Base-by-base conservation (phyloP, 2,888 invertebrate species). In the Hydriomena furcata region DNA sequence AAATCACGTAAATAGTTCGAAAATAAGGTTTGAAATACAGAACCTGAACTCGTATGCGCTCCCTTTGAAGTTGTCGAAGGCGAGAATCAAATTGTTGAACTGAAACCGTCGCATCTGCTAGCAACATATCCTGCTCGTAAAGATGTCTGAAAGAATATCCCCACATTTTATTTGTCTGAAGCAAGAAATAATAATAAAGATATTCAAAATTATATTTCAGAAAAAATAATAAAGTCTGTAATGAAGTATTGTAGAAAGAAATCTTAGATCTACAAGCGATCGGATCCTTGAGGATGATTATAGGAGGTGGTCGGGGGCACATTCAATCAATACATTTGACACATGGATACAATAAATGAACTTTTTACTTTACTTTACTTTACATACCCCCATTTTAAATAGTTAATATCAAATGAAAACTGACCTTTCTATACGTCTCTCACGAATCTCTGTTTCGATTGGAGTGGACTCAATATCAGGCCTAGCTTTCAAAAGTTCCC, bases 71-170 rank as follows among this genome's bases (percentile, higher is more conserved):
- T 40, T 91, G 79, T 20, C 82, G 76, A 2, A 96, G 69, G 12
- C 92, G 82, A 0, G 91, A 79, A 76, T 98, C 96, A 65, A 96
- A 96, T 13, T 91, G 76, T 12, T 91, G 79, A 11, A 96, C 91
- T 30, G 91, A 82, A 3, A 85, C 78, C 0, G 93, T 73, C 21
- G 96, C 92, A 38, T 92, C 87, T 0, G 72, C 76, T 5, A 95
- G 72, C 13, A 95, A 87, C 57, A 91, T 82, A 28, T 94, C 92
- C 84, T 96, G 96, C 62, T 94, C 92, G 47, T 92, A 91, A 0
- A 93, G 69, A 66, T 93, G 91, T 42, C 92, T 91, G 60, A 46
- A 55, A 55, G 10, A 30, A 31, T 3, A 13, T n/a, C 20, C n/a
- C 1, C n/a, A 34, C 5, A 8, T 8, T 2, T 2, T 5, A 27